Base-by-base conservation (phyloP, 2,113 vertebrate genomes). In the Callionymus lyra region DNA sequence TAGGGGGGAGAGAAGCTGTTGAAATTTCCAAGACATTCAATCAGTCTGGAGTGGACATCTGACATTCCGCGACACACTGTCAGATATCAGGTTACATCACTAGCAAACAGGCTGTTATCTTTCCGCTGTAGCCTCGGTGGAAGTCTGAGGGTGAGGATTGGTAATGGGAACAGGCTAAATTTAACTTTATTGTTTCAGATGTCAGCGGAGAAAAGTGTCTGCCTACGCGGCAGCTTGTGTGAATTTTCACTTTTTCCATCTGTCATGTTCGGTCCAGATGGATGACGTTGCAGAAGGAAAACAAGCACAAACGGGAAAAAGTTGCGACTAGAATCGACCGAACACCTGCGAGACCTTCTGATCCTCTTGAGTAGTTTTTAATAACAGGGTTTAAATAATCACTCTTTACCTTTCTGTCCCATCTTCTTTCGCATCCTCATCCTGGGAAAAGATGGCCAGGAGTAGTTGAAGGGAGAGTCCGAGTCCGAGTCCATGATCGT, bases 381-480 rank as follows among this genome's bases (percentile, higher is more conserved):
- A 27, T 5, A 5, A 8, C 8, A 27, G 21, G 4, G 8, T 4
- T 27, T 27, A 8, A 27, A 8, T 8, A 8, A 27, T 27, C 12
- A 9, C 21, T n/a, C 14, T 1, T 60, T 93, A 98, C 93, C 94
- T 94, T 90, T 79, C 79, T 84, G 93, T 21, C 86, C 78, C 5
- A 72, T 81, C 79, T 86, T 88, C 79, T 87, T 87, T 37, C 86
- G 88, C 76, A 96, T 94, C 89, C 88, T 90, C 90, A 93, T 92
- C 79, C 88, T 97, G 50, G 94, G 93, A 54, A 98, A 94, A 38
- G 92, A 93, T 48, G 95, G 95, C 95, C 95, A 98, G 36, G 94
- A 99, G 76, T 98, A 97, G 86, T 99, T 95, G 76, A 99, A 98
- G 53, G 95, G 95, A 62, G 91, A 97, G 71, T 99, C 94, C 1